Conservation (phyloP, 2,888 invertebrate species). For the Caenorhabditis uteleia region DNA sequence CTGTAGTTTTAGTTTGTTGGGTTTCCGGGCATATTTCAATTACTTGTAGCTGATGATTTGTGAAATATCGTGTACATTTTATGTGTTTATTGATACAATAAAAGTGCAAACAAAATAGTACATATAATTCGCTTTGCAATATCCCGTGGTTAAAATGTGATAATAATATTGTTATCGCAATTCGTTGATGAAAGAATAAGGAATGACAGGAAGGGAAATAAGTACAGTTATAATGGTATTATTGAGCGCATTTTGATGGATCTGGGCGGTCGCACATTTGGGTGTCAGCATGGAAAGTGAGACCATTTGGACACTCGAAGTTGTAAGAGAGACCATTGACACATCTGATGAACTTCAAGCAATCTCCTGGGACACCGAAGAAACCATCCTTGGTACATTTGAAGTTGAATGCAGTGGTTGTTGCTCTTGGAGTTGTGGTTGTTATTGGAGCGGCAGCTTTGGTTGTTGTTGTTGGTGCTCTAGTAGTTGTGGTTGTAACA, state of each 20-base stretch:
- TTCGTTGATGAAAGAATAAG: not conserved
- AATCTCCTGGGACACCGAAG: slow-evolving; percentile 55
- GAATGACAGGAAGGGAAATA: not conserved
- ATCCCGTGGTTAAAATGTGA: not conserved
- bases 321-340: slow-evolving; percentile 62
- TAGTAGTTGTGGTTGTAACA: slow-evolving; percentile 18
- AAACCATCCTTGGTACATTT: slow-evolving; percentile 63
- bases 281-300: slow-evolving; percentile 60
- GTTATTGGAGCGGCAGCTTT: slow-evolving; percentile 4
- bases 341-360: slow-evolving; percentile 62
- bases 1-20: no score
- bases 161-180: not conserved
- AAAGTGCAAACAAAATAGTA: not conserved
- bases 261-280: slow-evolving; percentile 63
- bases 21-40: no score
- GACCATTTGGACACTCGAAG: slow-evolving; percentile 65
- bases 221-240: slow-evolving; percentile 4
- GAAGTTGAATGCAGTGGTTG: slow-evolving; percentile 45
- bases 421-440: slow-evolving; percentile 11
- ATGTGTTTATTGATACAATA: not conserved
- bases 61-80: not conserved
- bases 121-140: not conserved
- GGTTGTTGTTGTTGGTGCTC: slow-evolving; percentile 12
- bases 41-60: no score
- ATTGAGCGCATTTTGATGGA: slow-evolving; percentile 53